Base-by-base conservation (phyloP, 2,113 vertebrate genomes). In the Stomatorhinus ivindoensis region DNA sequence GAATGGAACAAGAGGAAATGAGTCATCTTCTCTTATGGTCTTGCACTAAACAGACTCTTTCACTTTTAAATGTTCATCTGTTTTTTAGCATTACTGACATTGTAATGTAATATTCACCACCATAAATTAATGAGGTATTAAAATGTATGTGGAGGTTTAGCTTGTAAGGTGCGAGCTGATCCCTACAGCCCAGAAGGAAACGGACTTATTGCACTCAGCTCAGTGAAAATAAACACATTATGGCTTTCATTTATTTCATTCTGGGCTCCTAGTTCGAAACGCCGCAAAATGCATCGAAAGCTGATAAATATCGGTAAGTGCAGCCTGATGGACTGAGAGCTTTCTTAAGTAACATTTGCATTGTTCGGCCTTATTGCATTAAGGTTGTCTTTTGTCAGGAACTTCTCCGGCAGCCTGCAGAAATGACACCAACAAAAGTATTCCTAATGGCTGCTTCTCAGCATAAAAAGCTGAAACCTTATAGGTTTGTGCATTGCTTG, bases 141-240 rank as follows among this genome's bases (percentile, higher is more conserved):
- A 80, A 39, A 85, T 8, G 21, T 42, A 85, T 21, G 47, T 4
- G 39, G 46, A 47, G 46, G 39, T 19, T 47, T 47, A 85, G 44
- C 82, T 31, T 61, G 31, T 0, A 55, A 93, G 93, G 94, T 91
- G 92, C 0, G 6, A 88, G 89, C 47, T 48, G 1, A 3, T 1
- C 76, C 55, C 87, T 87, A 91, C 92, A 92, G 35, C 48, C 48
- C 47, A 51, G 31, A 80, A 88, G 48, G 46, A 35, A 88, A 88
- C n/a, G 48, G 46, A 9, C 9, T 10, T 53, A 27, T 76, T 35
- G 6, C 46, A 50, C 44, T 35, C 69, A 17, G 73, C 73, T 39
- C 13, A 76, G 73, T 42, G 35, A 19, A 80, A 80, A 42, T 86
- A 27, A 86, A 86, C 83, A 86, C n/a, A 11, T n/a, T 44, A 31